Conservation (phyloP, 1,140 invertebrate species). For the Sycophaga agraensis region DNA sequence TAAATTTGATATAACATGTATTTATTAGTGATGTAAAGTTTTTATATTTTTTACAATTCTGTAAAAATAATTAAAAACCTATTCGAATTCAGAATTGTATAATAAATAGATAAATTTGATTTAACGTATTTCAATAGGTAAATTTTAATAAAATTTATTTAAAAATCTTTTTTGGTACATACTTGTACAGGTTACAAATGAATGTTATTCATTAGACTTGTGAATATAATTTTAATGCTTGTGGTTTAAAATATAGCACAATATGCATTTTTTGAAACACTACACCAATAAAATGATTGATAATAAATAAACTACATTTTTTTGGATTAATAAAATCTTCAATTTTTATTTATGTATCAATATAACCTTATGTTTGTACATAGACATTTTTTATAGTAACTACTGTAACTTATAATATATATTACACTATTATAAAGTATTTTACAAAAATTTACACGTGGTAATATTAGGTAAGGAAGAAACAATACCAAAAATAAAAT, state of each 20-base stretch:
- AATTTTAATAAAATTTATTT: background rate
- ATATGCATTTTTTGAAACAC: conserved; percentile 1
- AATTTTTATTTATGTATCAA: background rate
- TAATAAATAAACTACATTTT: conserved; percentile 10
- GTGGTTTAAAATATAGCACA: background rate
- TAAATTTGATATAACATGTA: conserved; percentile 8
- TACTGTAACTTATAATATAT: no score
- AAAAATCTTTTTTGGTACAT: conserved; percentile 7
- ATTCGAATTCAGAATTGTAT: conserved; percentile 14
- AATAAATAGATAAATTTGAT: background rate
- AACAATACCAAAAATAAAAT: no score
- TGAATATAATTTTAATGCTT: conserved; percentile 9
- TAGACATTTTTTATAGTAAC: no score
- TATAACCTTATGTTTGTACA: background rate
- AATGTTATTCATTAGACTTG: background rate
- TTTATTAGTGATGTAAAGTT: conserved; percentile 21
- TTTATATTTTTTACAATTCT: conserved; percentile 17
- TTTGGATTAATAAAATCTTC: background rate
- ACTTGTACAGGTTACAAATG: conserved; percentile 2
- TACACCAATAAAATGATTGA: conserved; percentile 24
- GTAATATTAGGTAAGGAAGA: no score
- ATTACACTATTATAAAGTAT: no score
- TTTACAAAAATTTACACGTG: no score
- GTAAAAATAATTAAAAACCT: conserved; percentile 11
- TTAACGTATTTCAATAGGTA: background rate